Percentiles rank a stretch among this genome's conserved stretches.
phyloP scores from a whole-genome alignment of 53 echinoderm and acorn worm genomes.

The Pentamera pediparva region DNA sequence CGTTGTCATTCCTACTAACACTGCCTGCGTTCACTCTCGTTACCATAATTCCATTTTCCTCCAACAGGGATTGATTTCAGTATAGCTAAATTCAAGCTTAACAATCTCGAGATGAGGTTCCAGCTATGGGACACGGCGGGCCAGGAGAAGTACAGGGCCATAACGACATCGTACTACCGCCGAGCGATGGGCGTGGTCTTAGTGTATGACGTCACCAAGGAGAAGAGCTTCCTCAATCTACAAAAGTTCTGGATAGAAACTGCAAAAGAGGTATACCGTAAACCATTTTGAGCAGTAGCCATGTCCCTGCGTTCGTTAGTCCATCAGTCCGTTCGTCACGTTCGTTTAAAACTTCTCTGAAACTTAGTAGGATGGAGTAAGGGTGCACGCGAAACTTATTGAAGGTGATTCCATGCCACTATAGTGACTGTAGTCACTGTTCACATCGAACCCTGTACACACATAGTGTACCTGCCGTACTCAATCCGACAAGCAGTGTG shows the following conservation, averaged over 20 bases:
- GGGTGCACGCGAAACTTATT: no score
- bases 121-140: slow-evolving; percentile 90
- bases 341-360: no score
- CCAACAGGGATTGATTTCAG: slow-evolving; percentile 77
- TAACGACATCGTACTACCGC: slow-evolving; percentile 76
- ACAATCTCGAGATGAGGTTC: slow-evolving; percentile 42
- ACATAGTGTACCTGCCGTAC: no score
- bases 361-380: no score
- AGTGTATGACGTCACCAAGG: slow-evolving; percentile 77
- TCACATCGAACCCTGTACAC: no score
- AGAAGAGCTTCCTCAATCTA: slow-evolving; percentile 53
- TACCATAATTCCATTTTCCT: neutral
- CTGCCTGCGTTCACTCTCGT: no score
- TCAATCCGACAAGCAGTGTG: no score
- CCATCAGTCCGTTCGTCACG: no score
- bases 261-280: slow-evolving; percentile 45
- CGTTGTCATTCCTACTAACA: no score
- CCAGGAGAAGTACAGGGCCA: slow-evolving; percentile 76
- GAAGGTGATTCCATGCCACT: no score
- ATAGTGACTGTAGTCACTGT: no score
- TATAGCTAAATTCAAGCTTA: slow-evolving; percentile 58
- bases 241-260: slow-evolving; percentile 52
- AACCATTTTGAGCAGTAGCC: neutral
- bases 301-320: neutral
- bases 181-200: slow-evolving; percentile 83